Conservation (phyloP, 1,140 invertebrate genomes). For the Calycopis cecrops region DNA sequence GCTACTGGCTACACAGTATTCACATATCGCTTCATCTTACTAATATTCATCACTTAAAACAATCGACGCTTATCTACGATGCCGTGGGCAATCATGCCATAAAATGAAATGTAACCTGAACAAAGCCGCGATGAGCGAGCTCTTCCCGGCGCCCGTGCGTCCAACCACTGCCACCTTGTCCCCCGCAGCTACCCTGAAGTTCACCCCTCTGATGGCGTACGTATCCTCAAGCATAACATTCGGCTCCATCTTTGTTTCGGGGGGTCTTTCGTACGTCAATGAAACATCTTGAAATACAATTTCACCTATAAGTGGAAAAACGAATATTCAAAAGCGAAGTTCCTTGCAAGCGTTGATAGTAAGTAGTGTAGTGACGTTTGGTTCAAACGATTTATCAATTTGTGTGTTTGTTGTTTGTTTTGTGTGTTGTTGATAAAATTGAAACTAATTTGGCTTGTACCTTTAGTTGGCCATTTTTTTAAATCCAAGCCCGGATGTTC, state of each 20-base stretch:
- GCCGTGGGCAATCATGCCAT: no score
- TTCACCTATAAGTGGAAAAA: conserved; percentile 63
- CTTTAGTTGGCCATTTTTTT: conserved; percentile 63
- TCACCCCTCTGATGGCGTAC: conserved; percentile 78
- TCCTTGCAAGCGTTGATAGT: no score
- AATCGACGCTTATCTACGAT: no score
- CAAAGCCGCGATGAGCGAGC: conserved; percentile 81
- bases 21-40: no score
- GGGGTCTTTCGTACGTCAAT: conserved; percentile 75
- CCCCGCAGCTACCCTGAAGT: conserved; percentile 74
- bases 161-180: conserved; percentile 84
- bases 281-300: conserved; percentile 78
- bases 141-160: conserved; percentile 84
- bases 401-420: no score
- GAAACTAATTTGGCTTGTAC: conserved; percentile 42
- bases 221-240: conserved; percentile 64
- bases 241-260: conserved; percentile 26
- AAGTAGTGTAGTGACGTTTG: no score
- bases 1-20: no score
- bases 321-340: no score
- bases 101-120: conserved; percentile 70
- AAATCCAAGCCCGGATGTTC: conserved; percentile 58
- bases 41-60: no score
- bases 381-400: no score
- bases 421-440: no score